A percentile compares a stretch with the other conserved stretches of the same genome.
Conservation (phyloP, 2,888 invertebrate genomes). For the Dryocosmus kuriphilus region DNA sequence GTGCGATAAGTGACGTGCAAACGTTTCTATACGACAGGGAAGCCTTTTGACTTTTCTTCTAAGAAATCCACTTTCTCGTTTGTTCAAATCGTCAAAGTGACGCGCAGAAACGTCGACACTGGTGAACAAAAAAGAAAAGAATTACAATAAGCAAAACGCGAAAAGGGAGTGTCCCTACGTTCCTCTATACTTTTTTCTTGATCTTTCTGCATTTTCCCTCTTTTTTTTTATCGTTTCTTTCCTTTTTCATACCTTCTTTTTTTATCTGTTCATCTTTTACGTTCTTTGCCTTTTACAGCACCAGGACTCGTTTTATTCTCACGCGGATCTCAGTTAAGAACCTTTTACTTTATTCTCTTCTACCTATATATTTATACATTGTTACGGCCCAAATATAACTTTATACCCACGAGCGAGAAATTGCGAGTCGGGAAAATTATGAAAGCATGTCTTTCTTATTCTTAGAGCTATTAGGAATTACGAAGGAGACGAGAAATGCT, state of each 20-base stretch:
- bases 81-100: slow-evolving; percentile 19
- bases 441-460: background rate
- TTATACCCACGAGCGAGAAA: background rate
- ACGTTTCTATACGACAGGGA: background rate
- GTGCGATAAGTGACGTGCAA: slow-evolving; percentile 14
- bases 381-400: background rate
- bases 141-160: background rate
- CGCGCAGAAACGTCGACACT: background rate
- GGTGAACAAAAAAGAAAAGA: background rate
- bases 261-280: background rate
- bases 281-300: background rate
- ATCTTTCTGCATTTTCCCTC: background rate
- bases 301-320: background rate
- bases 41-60: slow-evolving; percentile 17
- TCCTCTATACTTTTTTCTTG: background rate
- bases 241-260: background rate
- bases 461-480: background rate
- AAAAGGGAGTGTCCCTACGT: background rate
- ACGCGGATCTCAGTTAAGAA: background rate
- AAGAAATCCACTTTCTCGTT: slow-evolving; percentile 8
- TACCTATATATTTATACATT: background rate
- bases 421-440: background rate
- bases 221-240: background rate
- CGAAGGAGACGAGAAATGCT: background rate
- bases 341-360: background rate